Percentiles rank a stretch among this genome's conserved stretches.
These are phyloP conservation scores for Lathronympha strigana DNA, from an alignment of 2,888 invertebrate species.

Conservation along the genomic window DNA sequence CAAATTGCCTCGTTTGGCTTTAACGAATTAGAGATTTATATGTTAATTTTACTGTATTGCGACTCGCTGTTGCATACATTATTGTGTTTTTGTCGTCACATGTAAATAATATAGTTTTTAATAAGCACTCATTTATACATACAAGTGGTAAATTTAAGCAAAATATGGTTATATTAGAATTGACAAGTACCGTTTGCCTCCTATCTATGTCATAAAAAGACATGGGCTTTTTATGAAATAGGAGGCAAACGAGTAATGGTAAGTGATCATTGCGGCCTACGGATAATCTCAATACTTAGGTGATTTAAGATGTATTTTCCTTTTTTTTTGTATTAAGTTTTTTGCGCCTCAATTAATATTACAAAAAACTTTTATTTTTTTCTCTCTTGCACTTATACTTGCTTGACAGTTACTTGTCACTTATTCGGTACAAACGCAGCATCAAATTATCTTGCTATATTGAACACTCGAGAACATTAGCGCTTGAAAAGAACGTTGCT, in stretches of 20 bases:
- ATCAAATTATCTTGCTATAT: constrained; percentile 34
- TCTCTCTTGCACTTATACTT: neutral
- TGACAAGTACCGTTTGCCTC: too few species aligned
- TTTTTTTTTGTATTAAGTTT: too few species aligned
- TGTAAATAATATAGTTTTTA: neutral
- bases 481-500: constrained; percentile 37
- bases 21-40: constrained; percentile 24
- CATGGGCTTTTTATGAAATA: too few species aligned
- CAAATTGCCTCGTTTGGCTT: constrained; percentile 25
- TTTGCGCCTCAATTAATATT: too few species aligned
- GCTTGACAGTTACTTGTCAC: constrained; percentile 4
- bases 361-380: neutral
- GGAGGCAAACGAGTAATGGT: too few species aligned
- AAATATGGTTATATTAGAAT: too few species aligned
- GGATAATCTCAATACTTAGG: too few species aligned
- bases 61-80: constrained; percentile 1
- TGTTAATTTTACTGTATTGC: constrained; percentile 7
- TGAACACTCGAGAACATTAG: constrained; percentile 36
- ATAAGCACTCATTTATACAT: too few species aligned
- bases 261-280: too few species aligned
- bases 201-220: too few species aligned
- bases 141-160: too few species aligned
- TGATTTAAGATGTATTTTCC: too few species aligned
- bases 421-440: neutral
- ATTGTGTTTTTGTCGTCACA: constrained; percentile 4